Evolutionary conservation across 2,888 invertebrate genomes (phyloP).

Genomic region (Linnaemya tessellans): DNA sequence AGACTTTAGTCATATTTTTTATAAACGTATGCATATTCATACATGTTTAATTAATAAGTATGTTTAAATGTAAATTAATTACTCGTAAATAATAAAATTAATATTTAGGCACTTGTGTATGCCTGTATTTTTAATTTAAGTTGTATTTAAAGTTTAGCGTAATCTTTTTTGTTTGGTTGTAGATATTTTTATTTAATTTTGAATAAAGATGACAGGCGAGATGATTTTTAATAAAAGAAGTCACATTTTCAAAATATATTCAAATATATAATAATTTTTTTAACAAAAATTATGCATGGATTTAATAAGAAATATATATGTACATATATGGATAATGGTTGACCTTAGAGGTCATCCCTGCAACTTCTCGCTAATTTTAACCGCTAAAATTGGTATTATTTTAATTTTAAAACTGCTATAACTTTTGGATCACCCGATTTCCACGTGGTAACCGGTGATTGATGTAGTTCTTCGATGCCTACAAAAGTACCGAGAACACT

Average conservation of each 20-base stretch:
- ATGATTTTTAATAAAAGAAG: background rate
- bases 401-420: too few species aligned
- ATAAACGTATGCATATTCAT: constrained; percentile 34
- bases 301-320: too few species aligned
- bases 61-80: constrained; percentile 28
- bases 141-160: constrained; percentile 61
- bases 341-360: too few species aligned
- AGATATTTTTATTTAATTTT: constrained; percentile 64
- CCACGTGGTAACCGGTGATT: too few species aligned
- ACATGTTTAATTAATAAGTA: background rate
- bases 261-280: too few species aligned
- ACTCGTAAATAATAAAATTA: constrained; percentile 41
- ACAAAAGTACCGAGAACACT: too few species aligned
- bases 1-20: constrained; percentile 70
- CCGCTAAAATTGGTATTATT: too few species aligned
- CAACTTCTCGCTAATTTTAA: too few species aligned
- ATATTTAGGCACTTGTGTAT: background rate
- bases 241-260: background rate
- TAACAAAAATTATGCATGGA: too few species aligned
- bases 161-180: constrained; percentile 58
- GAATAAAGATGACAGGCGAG: constrained; percentile 44
- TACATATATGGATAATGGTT: too few species aligned
- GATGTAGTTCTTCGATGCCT: too few species aligned
- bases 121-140: constrained; percentile 45
- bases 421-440: too few species aligned